A percentile compares a stretch with the other conserved stretches of the same genome.
These are phyloP conservation scores for Harpagus bidentatus DNA, from an alignment of 2,113 vertebrate species.

Conservation along the genomic window DNA sequence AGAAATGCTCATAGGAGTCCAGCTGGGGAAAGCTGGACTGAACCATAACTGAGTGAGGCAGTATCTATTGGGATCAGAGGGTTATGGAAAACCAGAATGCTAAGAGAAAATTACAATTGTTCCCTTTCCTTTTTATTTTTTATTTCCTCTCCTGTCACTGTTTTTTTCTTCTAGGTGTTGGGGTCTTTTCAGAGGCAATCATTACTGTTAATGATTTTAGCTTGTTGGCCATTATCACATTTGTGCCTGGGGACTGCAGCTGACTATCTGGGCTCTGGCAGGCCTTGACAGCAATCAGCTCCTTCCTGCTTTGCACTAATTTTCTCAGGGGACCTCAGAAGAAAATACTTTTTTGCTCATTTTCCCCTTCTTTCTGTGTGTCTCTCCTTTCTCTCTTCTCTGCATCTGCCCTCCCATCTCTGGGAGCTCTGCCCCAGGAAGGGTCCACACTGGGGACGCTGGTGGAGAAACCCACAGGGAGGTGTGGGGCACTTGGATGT, in stretches of 20 bases:
- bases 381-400: not conserved
- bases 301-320: constrained; percentile 42
- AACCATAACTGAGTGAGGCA: not conserved
- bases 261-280: constrained; percentile 43
- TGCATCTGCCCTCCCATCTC: not conserved
- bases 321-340: constrained; percentile 5
- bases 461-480: not conserved
- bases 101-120: not conserved
- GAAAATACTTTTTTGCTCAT: not conserved
- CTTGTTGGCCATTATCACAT: constrained; percentile 63
- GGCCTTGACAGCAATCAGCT: constrained; percentile 58
- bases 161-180: constrained; percentile 7
- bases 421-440: not conserved
- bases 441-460: not conserved
- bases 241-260: constrained; percentile 49
- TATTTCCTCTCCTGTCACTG: not conserved
- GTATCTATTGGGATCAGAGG: not conserved
- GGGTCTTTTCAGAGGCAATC: constrained; percentile 40
- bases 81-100: not conserved
- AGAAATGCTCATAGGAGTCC: not conserved
- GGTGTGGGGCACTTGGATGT: not conserved
- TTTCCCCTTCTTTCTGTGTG: fast-evolving
- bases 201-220: constrained; percentile 63
- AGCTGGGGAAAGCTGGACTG: not conserved
- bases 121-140: not conserved